Percentiles rank a stretch among this genome's conserved stretches.
These are phyloP conservation scores for Euzophera pinguis DNA, from an alignment of 2,888 invertebrate species.

Conservation along the genomic window DNA sequence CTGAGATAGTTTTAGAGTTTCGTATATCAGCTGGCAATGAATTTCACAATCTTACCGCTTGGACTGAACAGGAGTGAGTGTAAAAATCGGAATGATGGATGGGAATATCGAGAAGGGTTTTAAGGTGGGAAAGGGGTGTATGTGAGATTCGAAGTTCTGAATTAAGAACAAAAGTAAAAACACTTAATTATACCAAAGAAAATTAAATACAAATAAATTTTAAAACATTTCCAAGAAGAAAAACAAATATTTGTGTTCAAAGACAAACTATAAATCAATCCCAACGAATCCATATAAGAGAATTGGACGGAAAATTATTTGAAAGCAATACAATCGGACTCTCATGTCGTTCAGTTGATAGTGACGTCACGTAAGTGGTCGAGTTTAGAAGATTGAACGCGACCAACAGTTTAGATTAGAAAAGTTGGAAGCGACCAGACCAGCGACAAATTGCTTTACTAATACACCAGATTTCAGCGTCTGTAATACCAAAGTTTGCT, in stretches of 20 bases:
- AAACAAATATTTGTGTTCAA: not conserved
- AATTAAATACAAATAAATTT: no score
- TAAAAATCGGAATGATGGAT: no score
- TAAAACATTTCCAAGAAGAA: no score
- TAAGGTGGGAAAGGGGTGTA: no score
- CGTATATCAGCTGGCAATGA: no score
- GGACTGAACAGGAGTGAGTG: no score
- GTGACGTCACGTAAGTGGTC: slow-evolving; percentile 16
- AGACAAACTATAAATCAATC: not conserved
- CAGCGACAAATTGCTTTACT: slow-evolving; percentile 72
- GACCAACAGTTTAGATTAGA: slow-evolving; percentile 74
- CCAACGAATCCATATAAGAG: not conserved
- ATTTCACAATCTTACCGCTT: no score
- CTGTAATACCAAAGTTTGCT: slow-evolving; percentile 32
- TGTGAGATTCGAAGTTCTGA: no score
- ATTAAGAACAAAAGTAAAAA: no score
- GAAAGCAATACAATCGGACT: slow-evolving; percentile 1
- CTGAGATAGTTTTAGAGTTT: no score
- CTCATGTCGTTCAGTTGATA: not conserved
- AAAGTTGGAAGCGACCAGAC: slow-evolving; percentile 61
- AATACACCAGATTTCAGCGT: slow-evolving; percentile 67
- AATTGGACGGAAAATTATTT: slow-evolving; percentile 2
- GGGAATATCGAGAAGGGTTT: no score
- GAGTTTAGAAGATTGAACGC: slow-evolving; percentile 60
- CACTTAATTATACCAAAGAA: no score